Percentiles rank a stretch among this genome's conserved stretches.
phyloP scores from a whole-genome alignment of 2,888 invertebrate species.

The Proisotoma minuta region DNA sequence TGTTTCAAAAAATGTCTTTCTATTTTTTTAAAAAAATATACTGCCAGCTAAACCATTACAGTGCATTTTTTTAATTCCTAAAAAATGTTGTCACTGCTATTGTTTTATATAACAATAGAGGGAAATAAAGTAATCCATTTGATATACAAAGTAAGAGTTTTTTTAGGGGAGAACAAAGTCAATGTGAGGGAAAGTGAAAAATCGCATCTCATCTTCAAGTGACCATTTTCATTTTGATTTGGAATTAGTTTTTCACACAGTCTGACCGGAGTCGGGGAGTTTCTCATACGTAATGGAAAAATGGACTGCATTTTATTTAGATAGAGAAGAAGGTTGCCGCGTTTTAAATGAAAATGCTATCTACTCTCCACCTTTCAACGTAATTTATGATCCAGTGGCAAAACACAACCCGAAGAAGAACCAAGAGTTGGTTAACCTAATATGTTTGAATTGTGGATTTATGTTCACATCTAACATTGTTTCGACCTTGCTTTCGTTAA shows the following conservation, averaged over 20 bases:
- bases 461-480: conserved; percentile 26
- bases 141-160: no score
- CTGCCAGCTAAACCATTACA: no score
- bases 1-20: no score
- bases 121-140: no score
- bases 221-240: conserved; percentile 16
- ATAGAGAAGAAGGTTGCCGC: conserved; percentile 6
- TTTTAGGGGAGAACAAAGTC: background rate
- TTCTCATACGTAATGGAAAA: background rate
- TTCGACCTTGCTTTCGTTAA: background rate
- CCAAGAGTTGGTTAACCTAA: conserved; percentile 17
- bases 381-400: conserved; percentile 18
- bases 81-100: no score
- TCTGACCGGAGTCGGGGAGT: background rate
- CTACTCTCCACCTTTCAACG: conserved; percentile 14
- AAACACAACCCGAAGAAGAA: background rate
- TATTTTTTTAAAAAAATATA: no score
- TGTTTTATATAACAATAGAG: no score
- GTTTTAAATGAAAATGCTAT: conserved; percentile 10
- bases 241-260: conserved; percentile 9
- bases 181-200: conserved; percentile 11
- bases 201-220: conserved; percentile 16
- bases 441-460: conserved; percentile 21
- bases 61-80: no score
- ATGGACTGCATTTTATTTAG: background rate